Conservation (phyloP, 2,113 vertebrate species). For the Brienomyrus brachyistius region DNA sequence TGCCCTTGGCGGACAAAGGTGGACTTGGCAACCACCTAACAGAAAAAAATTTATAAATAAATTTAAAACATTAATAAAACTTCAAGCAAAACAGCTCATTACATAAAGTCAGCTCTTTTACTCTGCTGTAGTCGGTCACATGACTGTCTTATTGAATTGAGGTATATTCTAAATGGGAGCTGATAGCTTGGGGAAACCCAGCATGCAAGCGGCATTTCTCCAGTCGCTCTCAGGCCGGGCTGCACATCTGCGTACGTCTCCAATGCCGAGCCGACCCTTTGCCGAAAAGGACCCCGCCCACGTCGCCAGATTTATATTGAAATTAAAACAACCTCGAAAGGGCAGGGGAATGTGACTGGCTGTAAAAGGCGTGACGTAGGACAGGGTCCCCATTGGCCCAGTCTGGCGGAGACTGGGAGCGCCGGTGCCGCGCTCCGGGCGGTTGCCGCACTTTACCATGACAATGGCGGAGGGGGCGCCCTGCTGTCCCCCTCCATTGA, state of each 20-base stretch:
- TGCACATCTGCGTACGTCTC: neutral
- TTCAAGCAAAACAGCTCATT: neutral
- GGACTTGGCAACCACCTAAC: neutral
- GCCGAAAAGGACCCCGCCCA: neutral
- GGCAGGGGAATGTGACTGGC: neutral
- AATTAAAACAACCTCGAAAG: neutral
- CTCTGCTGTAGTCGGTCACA: neutral
- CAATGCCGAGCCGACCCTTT: neutral
- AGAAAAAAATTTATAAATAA: neutral
- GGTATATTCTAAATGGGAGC: neutral
- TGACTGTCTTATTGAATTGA: neutral
- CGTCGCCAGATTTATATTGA: neutral
- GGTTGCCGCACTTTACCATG: constrained; percentile 17
- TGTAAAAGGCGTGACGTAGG: neutral
- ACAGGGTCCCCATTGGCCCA: neutral
- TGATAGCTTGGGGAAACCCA: neutral
- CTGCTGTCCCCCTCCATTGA: neutral
- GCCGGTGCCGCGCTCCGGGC: neutral
- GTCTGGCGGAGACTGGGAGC: neutral
- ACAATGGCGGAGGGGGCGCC: constrained; percentile 6
- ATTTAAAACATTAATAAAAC: neutral
- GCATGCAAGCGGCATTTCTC: neutral
- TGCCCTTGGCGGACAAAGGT: neutral
- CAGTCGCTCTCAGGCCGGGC: neutral
- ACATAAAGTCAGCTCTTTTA: neutral